Conservation (phyloP, 2,797 vertebrate species). For the Malurus splendens region DNA sequence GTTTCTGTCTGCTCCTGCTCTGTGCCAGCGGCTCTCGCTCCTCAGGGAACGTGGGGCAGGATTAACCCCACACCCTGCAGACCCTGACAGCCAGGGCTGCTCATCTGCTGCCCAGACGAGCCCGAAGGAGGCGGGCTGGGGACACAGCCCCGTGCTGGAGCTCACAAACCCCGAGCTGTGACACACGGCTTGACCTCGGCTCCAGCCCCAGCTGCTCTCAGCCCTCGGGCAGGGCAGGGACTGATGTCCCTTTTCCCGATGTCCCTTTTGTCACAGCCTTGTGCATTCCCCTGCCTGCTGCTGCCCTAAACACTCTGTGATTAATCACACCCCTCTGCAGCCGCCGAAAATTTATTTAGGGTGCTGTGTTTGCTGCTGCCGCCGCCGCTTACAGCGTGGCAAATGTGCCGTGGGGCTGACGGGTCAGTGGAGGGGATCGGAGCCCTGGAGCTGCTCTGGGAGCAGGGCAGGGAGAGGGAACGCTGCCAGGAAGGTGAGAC, state of each 20-base stretch:
- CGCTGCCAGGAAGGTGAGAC: not conserved
- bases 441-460: not conserved
- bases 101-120: not conserved
- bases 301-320: not conserved
- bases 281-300: not conserved
- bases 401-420: not conserved
- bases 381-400: not conserved
- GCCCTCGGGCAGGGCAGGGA: not conserved
- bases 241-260: not conserved
- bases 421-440: conserved; percentile 1
- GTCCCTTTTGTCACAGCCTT: not conserved
- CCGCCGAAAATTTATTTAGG: not conserved
- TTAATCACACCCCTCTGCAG: not conserved
- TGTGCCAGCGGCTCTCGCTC: not conserved
- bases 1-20: not conserved
- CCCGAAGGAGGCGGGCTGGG: rapidly evolving
- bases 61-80: not conserved
- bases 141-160: rapidly evolving
- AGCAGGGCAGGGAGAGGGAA: not conserved
- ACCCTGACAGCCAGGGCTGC: not conserved
- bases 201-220: not conserved
- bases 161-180: not conserved
- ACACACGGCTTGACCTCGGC: not conserved
- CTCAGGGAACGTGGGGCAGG: not conserved
- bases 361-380: conserved; percentile 7